Conservation (phyloP, 2,113 vertebrate genomes). For the Lophotis ruficrista region DNA sequence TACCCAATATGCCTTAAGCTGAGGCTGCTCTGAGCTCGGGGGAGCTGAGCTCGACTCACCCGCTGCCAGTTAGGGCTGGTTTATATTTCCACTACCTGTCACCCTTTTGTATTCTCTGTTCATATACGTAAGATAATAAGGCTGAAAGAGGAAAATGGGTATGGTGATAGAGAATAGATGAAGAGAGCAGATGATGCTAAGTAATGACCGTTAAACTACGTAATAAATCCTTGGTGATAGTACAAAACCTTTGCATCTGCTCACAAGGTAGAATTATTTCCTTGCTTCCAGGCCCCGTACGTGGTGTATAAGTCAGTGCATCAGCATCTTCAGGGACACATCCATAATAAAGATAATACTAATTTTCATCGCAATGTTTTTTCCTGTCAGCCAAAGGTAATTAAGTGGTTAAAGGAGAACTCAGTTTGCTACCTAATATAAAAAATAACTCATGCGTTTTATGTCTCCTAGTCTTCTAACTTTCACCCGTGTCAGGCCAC, state of each 20-base stretch:
- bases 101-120: background rate
- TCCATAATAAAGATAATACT: slow-evolving; percentile 56
- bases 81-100: background rate
- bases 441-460: slow-evolving; percentile 63
- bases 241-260: slow-evolving; percentile 29
- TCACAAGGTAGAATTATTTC: slow-evolving; percentile 52
- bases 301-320: background rate
- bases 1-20: fast-evolving
- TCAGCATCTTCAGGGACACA: slow-evolving; percentile 50
- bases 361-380: slow-evolving; percentile 49
- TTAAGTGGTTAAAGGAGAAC: slow-evolving; percentile 66
- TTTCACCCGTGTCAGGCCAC: slow-evolving; percentile 49
- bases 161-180: slow-evolving; percentile 22
- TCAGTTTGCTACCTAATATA: slow-evolving; percentile 45
- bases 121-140: slow-evolving; percentile 40
- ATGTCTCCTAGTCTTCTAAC: slow-evolving; percentile 39
- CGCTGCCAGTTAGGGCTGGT: background rate
- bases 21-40: background rate
- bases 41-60: background rate
- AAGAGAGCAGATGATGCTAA: slow-evolving; percentile 45
- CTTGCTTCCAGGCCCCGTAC: background rate
- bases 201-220: slow-evolving; percentile 2
- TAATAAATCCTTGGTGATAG: slow-evolving; percentile 51
- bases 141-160: slow-evolving; percentile 33
- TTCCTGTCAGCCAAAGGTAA: slow-evolving; percentile 54